These are phyloP conservation scores for Lampris incognitus DNA, from an alignment of 2,113 vertebrate genomes.

Conservation along the genomic window DNA sequence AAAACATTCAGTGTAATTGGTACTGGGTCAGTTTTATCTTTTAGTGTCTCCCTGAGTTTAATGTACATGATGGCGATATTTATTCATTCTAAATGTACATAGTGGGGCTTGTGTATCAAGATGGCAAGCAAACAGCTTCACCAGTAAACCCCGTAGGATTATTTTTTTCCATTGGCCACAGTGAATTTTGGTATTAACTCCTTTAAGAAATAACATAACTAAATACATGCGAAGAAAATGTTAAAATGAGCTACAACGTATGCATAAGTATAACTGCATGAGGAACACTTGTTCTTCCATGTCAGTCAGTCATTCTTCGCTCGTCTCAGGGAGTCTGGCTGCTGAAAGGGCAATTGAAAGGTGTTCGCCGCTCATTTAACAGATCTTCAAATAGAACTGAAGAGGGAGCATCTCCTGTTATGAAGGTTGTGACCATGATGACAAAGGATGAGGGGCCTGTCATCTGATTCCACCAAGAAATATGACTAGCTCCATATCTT, in stretches of 20 bases:
- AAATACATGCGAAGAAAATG: too few relatives aligned
- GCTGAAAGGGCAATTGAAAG: conserved; percentile 42
- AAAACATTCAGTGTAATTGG: too few relatives aligned
- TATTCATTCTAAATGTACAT: too few relatives aligned
- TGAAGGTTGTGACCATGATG: conserved; percentile 47
- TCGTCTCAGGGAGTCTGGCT: conserved; percentile 25
- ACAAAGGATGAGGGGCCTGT: conserved; percentile 12
- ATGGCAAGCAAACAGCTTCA: too few relatives aligned
- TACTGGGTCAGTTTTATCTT: too few relatives aligned
- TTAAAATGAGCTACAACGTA: conserved; percentile 6
- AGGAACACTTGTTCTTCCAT: conserved; percentile 48
- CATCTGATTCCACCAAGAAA: background rate
- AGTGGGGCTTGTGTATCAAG: too few relatives aligned
- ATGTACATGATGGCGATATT: too few relatives aligned
- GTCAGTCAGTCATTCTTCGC: conserved; percentile 17
- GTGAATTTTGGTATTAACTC: too few relatives aligned
- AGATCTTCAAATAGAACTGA: conserved; percentile 31
- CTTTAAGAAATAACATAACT: too few relatives aligned
- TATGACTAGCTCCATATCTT: background rate
- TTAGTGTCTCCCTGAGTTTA: too few relatives aligned
- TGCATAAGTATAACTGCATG: conserved; percentile 7
- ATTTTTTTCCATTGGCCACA: too few relatives aligned
- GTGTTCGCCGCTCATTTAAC: conserved; percentile 32
- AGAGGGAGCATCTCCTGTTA: conserved; percentile 13
- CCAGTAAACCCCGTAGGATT: too few relatives aligned